Evolutionary conservation across 2,797 vertebrate genomes (phyloP).

Genomic region (Falco peregrinus): DNA sequence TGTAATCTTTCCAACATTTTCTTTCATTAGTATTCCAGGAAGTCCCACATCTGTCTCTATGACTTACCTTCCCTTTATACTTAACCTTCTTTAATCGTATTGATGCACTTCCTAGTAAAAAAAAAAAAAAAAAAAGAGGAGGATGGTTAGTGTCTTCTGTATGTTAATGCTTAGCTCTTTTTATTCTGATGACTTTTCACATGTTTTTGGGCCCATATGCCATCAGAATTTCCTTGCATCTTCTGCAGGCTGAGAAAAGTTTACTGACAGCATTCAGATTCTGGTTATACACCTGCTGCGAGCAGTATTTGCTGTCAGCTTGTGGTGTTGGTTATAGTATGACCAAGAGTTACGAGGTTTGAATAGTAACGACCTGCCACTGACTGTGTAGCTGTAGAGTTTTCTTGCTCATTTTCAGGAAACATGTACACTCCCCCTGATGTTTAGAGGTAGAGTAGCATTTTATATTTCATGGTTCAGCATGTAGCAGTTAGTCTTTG

Average conservation of each 20-base stretch:
- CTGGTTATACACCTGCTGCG: neutral
- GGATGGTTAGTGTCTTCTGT: neutral
- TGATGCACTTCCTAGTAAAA: neutral
- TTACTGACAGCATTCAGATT: neutral
- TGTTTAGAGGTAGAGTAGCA: neutral
- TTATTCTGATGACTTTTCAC: neutral
- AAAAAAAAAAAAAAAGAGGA: neutral
- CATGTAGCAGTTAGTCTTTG: neutral
- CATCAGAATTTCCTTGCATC: neutral
- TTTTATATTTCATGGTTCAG: neutral
- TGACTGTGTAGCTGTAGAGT: no score
- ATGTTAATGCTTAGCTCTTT: neutral
- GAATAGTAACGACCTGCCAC: neutral
- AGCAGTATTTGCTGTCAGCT: neutral
- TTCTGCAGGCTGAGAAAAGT: neutral
- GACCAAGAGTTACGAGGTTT: neutral
- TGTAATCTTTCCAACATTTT: neutral
- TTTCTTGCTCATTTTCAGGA: neutral
- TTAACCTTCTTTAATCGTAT: neutral
- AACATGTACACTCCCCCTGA: neutral
- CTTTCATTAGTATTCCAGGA: neutral
- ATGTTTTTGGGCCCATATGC: neutral
- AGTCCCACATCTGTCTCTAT: neutral
- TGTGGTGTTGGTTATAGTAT: neutral
- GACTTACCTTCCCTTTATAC: neutral